Evolutionary conservation across 1,140 invertebrate species (phyloP).

Genomic region (Steinernema feltiae): DNA sequence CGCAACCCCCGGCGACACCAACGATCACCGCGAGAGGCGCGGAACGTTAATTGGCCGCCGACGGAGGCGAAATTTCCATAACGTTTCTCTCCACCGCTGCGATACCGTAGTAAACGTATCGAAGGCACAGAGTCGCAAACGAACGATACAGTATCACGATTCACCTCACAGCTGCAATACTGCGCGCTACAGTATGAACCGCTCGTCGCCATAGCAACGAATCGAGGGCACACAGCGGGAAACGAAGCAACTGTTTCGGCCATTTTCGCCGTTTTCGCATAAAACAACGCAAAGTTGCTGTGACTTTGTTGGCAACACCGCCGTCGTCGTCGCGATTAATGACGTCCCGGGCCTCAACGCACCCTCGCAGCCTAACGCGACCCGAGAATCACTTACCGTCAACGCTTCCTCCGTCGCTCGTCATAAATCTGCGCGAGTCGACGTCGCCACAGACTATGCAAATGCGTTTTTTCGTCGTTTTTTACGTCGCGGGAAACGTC

Average conservation of each 20-base stretch:
- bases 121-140: too few species aligned
- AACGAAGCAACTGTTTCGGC: not conserved
- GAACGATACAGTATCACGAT: not conserved
- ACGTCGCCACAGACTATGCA: not conserved
- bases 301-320: not conserved
- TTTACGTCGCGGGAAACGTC: not conserved
- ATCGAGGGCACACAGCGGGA: too few species aligned
- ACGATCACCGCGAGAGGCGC: not conserved
- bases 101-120: conserved; percentile 3
- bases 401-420: not conserved
- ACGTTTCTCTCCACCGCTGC: not conserved
- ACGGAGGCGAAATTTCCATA: not conserved
- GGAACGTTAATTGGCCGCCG: not conserved
- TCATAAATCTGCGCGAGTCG: conserved; percentile 3
- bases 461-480: conserved; percentile 4
- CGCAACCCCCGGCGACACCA: not conserved
- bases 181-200: too few species aligned
- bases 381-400: conserved; percentile 7
- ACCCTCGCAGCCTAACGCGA: too few species aligned
- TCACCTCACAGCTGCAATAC: not conserved
- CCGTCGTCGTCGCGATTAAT: not conserved
- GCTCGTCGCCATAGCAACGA: too few species aligned
- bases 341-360: too few species aligned
- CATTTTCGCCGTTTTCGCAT: not conserved
- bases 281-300: not conserved